These are phyloP conservation scores for Podarcis lilfordi DNA, from an alignment of 2,797 vertebrate species.

Conservation along the genomic window DNA sequence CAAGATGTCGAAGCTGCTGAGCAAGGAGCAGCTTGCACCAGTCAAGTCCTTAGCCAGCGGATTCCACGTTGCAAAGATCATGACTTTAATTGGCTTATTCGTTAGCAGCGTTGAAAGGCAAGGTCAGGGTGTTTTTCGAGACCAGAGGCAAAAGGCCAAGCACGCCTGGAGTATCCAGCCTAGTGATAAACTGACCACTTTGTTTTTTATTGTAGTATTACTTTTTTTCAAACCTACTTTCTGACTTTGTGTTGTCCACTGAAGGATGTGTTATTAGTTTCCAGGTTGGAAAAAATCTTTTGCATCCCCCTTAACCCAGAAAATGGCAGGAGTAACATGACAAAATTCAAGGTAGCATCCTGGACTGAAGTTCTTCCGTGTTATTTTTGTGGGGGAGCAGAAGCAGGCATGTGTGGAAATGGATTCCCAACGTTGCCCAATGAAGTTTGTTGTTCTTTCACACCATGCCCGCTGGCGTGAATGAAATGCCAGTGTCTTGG, in stretches of 20 bases:
- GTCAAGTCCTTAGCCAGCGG: neutral
- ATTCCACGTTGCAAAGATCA: neutral
- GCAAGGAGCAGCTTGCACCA: neutral
- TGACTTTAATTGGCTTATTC: neutral
- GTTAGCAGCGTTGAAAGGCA: neutral
- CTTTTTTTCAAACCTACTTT: neutral
- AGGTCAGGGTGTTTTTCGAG: neutral
- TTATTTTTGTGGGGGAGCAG: too few species aligned
- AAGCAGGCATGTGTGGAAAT: too few species aligned
- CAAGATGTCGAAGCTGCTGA: rapidly evolving
- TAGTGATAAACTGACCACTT: neutral
- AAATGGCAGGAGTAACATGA: too few species aligned
- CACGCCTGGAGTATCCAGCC: neutral
- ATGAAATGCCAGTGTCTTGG: too few species aligned
- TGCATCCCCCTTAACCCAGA: too few species aligned
- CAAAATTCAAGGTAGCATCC: too few species aligned
- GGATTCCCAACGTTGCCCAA: too few species aligned
- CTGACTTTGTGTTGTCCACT: neutral
- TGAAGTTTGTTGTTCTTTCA: too few species aligned
- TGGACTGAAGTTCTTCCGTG: too few species aligned
- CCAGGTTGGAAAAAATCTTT: rapidly evolving
- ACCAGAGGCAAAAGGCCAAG: too few species aligned
- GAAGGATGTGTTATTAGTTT: too few species aligned
- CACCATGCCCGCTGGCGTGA: too few species aligned
- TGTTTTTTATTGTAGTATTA: neutral